phyloP scores from a whole-genome alignment of 2,797 vertebrate genomes.

The Lacerta viridis region DNA sequence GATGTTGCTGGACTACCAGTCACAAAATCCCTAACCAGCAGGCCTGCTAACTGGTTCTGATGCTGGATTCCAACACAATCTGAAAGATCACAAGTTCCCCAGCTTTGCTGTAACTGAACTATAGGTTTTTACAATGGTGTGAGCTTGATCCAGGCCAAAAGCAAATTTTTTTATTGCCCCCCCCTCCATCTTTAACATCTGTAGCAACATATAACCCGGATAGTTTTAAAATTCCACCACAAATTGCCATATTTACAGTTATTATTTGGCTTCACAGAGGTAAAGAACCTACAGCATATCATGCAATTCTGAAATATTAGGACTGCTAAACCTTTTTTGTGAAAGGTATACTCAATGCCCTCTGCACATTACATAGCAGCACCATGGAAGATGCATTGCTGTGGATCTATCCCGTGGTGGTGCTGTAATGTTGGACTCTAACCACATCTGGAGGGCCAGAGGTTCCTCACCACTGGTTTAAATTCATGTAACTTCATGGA shows the following conservation, averaged over 20 bases:
- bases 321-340: background rate
- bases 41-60: background rate
- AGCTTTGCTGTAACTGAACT: background rate
- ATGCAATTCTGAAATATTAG: constrained; percentile 14
- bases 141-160: background rate
- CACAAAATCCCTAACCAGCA: no score
- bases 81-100: background rate
- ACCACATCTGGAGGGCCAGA: no score
- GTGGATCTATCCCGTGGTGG: background rate
- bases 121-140: background rate
- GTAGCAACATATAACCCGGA: background rate
- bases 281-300: constrained; percentile 36
- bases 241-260: constrained; percentile 12
- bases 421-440: no score
- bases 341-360: background rate
- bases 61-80: background rate
- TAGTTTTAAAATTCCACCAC: constrained; percentile 31
- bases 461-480: no score
- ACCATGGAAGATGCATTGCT: background rate
- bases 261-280: constrained; percentile 35
- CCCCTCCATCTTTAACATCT: background rate
- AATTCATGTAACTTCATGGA: background rate
- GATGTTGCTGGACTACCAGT: background rate
- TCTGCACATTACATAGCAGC: background rate
- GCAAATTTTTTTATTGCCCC: background rate